phyloP scores from a whole-genome alignment of 2,888 invertebrate species.

The Allophyes oxyacanthae region DNA sequence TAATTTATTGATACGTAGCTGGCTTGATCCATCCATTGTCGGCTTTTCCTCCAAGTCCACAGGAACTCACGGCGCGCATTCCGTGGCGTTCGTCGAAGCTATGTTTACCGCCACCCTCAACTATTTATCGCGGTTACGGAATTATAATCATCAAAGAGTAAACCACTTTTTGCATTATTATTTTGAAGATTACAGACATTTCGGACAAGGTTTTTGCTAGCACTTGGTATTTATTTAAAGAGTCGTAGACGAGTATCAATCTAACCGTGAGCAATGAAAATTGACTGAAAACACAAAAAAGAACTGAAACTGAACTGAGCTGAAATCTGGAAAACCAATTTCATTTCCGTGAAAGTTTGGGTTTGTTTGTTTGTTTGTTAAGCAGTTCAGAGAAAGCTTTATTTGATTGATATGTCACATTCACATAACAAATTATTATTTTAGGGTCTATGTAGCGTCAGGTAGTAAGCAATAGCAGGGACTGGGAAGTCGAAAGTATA shows the following conservation, averaged over 20 bases:
- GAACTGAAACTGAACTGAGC: constrained; percentile 1
- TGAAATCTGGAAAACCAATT: neutral
- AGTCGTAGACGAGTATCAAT: constrained; percentile 1
- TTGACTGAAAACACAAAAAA: constrained; percentile 2
- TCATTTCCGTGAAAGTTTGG: constrained; percentile 3
- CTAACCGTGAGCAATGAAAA: neutral
- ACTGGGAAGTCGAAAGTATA: constrained; percentile 24
- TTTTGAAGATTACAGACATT: constrained; percentile 5
- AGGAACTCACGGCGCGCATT: constrained; percentile 11
- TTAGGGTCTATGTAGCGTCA: constrained; percentile 18
- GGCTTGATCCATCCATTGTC: constrained; percentile 17
- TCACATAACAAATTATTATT: constrained; percentile 27
- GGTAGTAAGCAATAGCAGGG: constrained; percentile 18
- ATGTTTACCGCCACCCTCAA: constrained; percentile 40
- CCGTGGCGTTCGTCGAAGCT: constrained; percentile 14
- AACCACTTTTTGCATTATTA: constrained; percentile 19
- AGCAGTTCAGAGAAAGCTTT: constrained; percentile 7
- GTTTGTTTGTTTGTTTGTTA: neutral
- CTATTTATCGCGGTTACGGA: constrained; percentile 34
- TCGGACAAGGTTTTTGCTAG: neutral
- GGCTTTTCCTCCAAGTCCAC: constrained; percentile 33
- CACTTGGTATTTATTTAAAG: neutral
- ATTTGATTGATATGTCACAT: constrained; percentile 14
- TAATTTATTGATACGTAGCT: constrained; percentile 50
- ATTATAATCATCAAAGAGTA: constrained; percentile 30